Percentiles rank a stretch among this genome's conserved stretches.
Conservation (phyloP, 2,888 invertebrate genomes). For the Euphydryas editha region DNA sequence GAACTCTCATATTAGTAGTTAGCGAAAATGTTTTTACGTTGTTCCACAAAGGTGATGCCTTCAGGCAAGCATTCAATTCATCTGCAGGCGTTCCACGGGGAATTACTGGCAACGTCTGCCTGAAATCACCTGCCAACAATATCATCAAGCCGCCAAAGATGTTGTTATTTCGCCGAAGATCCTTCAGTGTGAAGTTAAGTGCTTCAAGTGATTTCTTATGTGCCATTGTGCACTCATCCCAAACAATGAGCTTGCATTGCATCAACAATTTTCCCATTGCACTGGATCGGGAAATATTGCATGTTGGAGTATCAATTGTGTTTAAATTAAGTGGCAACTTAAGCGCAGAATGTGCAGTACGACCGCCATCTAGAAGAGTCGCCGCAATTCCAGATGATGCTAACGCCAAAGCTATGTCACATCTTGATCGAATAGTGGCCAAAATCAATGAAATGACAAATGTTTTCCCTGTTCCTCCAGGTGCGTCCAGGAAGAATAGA, state of each 20-base stretch:
- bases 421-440: conserved; percentile 39
- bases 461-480: conserved; percentile 44
- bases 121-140: conserved; percentile 42
- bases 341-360: conserved; percentile 42
- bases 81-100: conserved; percentile 43
- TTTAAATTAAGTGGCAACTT: conserved; percentile 44
- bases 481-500: conserved; percentile 42
- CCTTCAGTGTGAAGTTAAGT: conserved; percentile 41
- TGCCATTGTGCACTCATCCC: not conserved
- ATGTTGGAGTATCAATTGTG: conserved; percentile 46
- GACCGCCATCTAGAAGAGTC: conserved; percentile 39
- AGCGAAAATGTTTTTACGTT: conserved; percentile 41
- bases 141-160: conserved; percentile 38
- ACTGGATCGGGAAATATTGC: conserved; percentile 44
- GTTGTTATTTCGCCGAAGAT: conserved; percentile 42
- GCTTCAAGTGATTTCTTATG: conserved; percentile 22
- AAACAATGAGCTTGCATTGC: conserved; percentile 26
- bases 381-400: conserved; percentile 42
- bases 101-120: conserved; percentile 41
- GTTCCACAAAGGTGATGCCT: not conserved
- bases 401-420: conserved; percentile 41
- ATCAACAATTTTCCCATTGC: conserved; percentile 42
- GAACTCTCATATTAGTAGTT: conserved; percentile 40
- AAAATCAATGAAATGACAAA: conserved; percentile 43
- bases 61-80: conserved; percentile 45